phyloP scores from a whole-genome alignment of 2,888 invertebrate genomes.

The Caenorhabditis auriculariae region DNA sequence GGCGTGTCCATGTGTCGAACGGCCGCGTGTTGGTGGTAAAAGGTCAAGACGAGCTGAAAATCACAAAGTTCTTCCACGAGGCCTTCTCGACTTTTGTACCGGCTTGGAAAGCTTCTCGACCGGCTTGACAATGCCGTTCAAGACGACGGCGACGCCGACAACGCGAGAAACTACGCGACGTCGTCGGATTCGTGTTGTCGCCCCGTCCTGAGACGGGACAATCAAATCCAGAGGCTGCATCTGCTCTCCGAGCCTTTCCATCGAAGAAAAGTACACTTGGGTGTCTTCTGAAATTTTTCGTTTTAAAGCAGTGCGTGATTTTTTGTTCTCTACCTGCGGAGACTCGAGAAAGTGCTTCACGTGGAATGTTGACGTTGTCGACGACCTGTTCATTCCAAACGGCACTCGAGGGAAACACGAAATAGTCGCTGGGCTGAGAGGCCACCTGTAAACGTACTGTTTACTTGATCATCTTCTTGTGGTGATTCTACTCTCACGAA shows the following conservation, averaged over 20 bases:
- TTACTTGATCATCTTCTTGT: too few species aligned
- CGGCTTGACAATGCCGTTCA: constrained; percentile 16
- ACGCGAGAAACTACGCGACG: constrained; percentile 33
- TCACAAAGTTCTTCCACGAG: background rate
- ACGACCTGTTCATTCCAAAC: constrained; percentile 25
- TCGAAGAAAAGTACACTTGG: constrained; percentile 28
- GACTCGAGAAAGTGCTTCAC: constrained; percentile 33
- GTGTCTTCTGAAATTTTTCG: constrained; percentile 8
- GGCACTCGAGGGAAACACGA: constrained; percentile 39
- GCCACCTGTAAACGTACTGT: constrained; percentile 6
- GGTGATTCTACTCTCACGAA: too few species aligned
- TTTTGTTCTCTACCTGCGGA: constrained; percentile 5
- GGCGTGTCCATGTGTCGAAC: constrained; percentile 36
- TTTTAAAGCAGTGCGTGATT: background rate
- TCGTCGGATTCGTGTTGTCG: constrained; percentile 5
- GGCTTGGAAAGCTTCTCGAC: constrained; percentile 16
- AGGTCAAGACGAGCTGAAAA: constrained; percentile 27
- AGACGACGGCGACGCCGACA: constrained; percentile 30
- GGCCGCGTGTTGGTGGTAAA: constrained; percentile 23
- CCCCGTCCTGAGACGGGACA: background rate
- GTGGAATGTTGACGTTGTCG: constrained; percentile 41
- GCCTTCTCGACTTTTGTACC: background rate
- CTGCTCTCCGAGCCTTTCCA: constrained; percentile 14
- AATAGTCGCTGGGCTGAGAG: constrained; percentile 18
- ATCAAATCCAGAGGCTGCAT: constrained; percentile 21